Evolutionary conservation across 1,140 invertebrate genomes (phyloP).

Genomic region (Venustaconcha ellipsiformis): DNA sequence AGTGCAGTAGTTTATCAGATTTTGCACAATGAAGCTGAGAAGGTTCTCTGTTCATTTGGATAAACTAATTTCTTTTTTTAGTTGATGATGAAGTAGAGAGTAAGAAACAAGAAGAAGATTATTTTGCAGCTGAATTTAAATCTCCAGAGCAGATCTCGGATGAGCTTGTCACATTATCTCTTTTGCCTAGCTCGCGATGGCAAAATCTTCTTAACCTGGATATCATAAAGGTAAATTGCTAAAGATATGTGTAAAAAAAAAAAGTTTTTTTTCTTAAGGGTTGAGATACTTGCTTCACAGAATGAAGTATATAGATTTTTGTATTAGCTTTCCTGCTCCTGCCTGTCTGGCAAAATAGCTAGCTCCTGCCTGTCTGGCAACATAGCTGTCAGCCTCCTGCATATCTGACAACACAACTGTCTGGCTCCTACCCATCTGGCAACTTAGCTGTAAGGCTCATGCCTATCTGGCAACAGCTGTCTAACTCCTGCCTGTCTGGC

Average conservation of each 20-base stretch:
- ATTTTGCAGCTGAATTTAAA: constrained; percentile 71
- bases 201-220: constrained; percentile 93
- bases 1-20: not conserved
- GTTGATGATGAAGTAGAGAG: constrained; percentile 21
- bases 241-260: not conserved
- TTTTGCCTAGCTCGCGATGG: constrained; percentile 90
- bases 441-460: not conserved
- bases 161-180: constrained; percentile 88
- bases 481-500: no score
- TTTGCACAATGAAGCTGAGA: not conserved
- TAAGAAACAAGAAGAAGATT: constrained; percentile 65
- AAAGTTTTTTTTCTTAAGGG: no score
- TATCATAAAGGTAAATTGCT: constrained; percentile 78
- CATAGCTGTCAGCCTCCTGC: not conserved
- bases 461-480: no score
- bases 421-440: not conserved
- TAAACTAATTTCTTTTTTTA: constrained; percentile 1
- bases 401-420: no score
- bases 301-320: not conserved
- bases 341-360: not conserved
- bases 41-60: not conserved
- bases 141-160: constrained; percentile 85
- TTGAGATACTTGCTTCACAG: no score
- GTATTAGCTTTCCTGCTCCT: not conserved
- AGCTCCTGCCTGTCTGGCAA: no score